Base-by-base conservation (phyloP, 2,113 vertebrate genomes). In the Melanostigma gelatinosum region DNA sequence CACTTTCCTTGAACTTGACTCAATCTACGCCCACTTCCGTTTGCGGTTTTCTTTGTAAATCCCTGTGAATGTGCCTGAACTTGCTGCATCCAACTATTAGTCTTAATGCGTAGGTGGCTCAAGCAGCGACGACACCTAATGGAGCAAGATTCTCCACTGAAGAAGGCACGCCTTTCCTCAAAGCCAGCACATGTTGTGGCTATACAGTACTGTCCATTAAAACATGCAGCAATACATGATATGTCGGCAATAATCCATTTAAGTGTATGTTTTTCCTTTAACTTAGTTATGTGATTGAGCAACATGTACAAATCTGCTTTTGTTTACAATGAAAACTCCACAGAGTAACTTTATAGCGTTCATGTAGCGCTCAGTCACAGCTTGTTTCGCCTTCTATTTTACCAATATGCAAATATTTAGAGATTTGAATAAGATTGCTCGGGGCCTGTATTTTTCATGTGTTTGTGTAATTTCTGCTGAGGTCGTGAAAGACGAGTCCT, bases 41-140 rank as follows among this genome's bases (percentile, higher is more conserved):
- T 82, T 67, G 54, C 68, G 71, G 48, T 75, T 63, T 71, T 67
- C 68, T 90, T 82, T 87, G 65, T 81, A 87, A 80, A 72, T 65
- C 48, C 82, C 60, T 58, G 29, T 27, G 79, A 74, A 78, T 75
- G 66, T 69, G 68, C n/a, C 73, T 79, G 81, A 81, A 63, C 69
- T 83, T 54, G 38, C 71, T 83, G 80, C 72, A 84, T 80, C 52
- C 65, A 68, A 71, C 55, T 55, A 71, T 77, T 82, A 70, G 67
- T 65, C 75, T 87, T 58, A 32, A 75, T 57, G 79, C 29, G 72
- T 85, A 79, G 85, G 79, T 73, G 84, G 82, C 85, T 89, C 38
- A 61, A 88, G 38, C 69, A 38, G 78, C 52, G 6, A 54, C 2
- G 13, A 70, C 82, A 80, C 65, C 44, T 60, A 67, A 67, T 57